These are phyloP conservation scores for Nephrotoma guestfalica DNA, from an alignment of 2,888 invertebrate species.

Conservation along the genomic window DNA sequence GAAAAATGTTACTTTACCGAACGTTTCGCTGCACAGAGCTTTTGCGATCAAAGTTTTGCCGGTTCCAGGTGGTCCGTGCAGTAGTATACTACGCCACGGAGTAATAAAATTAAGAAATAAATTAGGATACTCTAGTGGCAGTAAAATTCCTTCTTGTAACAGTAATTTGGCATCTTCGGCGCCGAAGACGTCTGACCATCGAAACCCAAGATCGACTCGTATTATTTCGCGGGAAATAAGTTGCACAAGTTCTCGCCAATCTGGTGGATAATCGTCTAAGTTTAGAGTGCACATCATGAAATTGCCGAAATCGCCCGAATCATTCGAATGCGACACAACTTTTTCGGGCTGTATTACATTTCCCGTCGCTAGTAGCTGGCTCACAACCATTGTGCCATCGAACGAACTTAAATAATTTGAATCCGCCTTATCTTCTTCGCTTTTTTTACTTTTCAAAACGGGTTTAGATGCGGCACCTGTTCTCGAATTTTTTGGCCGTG, in stretches of 20 bases:
- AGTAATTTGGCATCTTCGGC: constrained; percentile 57
- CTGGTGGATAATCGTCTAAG: constrained; percentile 25
- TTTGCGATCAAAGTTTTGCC: constrained; percentile 85
- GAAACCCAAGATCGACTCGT: constrained; percentile 46
- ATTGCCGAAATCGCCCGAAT: neutral
- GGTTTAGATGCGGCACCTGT: neutral
- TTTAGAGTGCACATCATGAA: neutral
- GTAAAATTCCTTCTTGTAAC: constrained; percentile 75
- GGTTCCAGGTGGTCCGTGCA: constrained; percentile 50
- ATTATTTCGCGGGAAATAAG: constrained; percentile 49
- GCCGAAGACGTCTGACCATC: constrained; percentile 72
- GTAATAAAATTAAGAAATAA: constrained; percentile 51
- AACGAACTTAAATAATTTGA: neutral
- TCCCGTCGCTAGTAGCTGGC: neutral
- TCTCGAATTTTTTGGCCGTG: neutral
- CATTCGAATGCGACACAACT: neutral
- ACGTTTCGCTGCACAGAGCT: constrained; percentile 69
- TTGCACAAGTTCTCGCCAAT: constrained; percentile 50
- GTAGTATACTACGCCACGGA: constrained; percentile 70
- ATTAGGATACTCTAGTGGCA: constrained; percentile 59
- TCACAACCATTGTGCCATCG: neutral
- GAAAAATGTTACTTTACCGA: constrained; percentile 60
- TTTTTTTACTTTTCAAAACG: neutral
- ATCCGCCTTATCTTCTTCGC: neutral
- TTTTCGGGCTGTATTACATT: neutral